Evolutionary conservation across 2,797 vertebrate genomes (phyloP), one percentile per base, ranked within the genome.

Genomic region (Apogon hyalosoma): DNA sequence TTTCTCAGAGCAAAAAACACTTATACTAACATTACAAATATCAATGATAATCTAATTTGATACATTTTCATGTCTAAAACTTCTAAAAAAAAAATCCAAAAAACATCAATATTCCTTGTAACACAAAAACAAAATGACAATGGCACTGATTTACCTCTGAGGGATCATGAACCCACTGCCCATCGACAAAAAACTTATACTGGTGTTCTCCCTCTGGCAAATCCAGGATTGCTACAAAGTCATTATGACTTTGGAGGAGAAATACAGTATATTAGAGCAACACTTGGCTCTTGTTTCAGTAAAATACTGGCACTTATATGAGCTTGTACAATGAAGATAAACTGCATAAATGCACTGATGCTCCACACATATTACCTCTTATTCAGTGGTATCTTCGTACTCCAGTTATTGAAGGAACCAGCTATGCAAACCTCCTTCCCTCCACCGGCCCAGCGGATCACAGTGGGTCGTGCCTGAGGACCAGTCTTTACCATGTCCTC

Each of bases 181-280:
- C 97, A 31, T 99, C 98, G 80, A 99, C 98, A 87, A 98, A 99
- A 85, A 99, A 99, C 84, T 99, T 99, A 90, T 99, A 99, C 82
- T 99, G 98, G 79, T 99, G 97, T 58, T 99, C 98, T 74, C 98
- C 98, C 86, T 99, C 98, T 1, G 96, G 97, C 64, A 99, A 92
- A 83, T 99, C 97, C 92, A 99, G 88, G 84, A 99, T 98, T 33
- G 98, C 98, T 10, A 99, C 96, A 77, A 99, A 99, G 84, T 99
- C 97, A 21, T 98, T 98, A 88, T 98, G 97, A 92, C 98, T 99
- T 87, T 28, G 71, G 60, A 62, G 46, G 13, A 63, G 1, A 46
- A 28, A 36, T 14, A 31, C 16, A 8, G 0, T 24, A 0, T 7
- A 49, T 81, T 13, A 70, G 33, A 41, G 24, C 2, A 47, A 45